Percentiles rank a stretch among this genome's conserved stretches.
These are phyloP conservation scores for Protaetia brevitarsis DNA, from an alignment of 1,140 invertebrate genomes.

Conservation along the genomic window DNA sequence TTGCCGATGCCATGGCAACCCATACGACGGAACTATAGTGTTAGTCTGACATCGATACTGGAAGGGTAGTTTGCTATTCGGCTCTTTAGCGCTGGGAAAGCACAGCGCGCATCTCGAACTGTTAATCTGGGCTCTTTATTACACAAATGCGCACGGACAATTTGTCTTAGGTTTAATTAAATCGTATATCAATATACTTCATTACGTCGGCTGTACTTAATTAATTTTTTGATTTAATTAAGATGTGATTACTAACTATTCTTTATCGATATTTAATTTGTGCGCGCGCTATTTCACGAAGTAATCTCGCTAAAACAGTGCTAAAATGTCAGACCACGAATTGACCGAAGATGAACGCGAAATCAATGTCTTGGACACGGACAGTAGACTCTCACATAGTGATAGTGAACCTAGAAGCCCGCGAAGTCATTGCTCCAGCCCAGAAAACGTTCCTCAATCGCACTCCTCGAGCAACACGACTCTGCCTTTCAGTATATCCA, in stretches of 20 bases:
- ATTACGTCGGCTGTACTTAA: too few relatives aligned
- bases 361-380: conserved; percentile 53
- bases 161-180: too few relatives aligned
- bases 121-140: too few relatives aligned
- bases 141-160: too few relatives aligned
- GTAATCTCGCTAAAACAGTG: background rate
- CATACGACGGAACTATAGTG: conserved; percentile 31
- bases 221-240: too few relatives aligned
- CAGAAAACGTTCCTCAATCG: conserved; percentile 52
- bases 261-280: background rate
- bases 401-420: conserved; percentile 53
- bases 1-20: conserved; percentile 48
- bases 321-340: conserved; percentile 47
- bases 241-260: too few relatives aligned
- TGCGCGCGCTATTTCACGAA: background rate
- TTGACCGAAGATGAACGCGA: conserved; percentile 47
- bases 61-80: conserved; percentile 5
- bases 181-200: too few relatives aligned
- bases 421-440: conserved; percentile 51
- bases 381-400: conserved; percentile 53
- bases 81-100: background rate
- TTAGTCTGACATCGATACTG: conserved; percentile 37
- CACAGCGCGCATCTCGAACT: background rate
- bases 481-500: conserved; percentile 68
- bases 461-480: conserved; percentile 42